phyloP scores from a whole-genome alignment of 2,888 invertebrate species.

The Brenthis ino region DNA sequence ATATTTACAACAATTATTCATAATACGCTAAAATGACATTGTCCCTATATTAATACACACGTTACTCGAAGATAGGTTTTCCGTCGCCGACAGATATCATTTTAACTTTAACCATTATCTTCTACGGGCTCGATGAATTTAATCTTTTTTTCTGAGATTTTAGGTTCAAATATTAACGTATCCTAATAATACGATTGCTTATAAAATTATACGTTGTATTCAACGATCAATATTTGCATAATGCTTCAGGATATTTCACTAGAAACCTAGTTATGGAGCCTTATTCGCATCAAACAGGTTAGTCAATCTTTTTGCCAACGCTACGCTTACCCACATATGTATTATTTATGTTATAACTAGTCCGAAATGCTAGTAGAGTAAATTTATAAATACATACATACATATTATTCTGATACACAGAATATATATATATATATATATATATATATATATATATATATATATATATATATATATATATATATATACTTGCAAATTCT shows the following conservation, averaged over 20 bases:
- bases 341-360: neutral
- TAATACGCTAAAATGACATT: too few species aligned
- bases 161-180: too few species aligned
- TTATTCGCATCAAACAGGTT: constrained; percentile 48
- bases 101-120: neutral
- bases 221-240: constrained; percentile 10
- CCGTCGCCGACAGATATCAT: too few species aligned
- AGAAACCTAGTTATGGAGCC: constrained; percentile 50
- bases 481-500: neutral
- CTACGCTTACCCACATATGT: neutral
- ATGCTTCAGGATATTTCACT: constrained; percentile 12
- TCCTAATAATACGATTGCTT: too few species aligned
- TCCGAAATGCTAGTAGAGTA: neutral
- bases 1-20: too few species aligned
- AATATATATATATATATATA: too few species aligned
- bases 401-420: neutral
- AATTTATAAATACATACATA: too few species aligned
- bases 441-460: neutral
- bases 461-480: too few species aligned
- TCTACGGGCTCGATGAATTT: neutral
- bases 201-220: constrained; percentile 21
- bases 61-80: too few species aligned
- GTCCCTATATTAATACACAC: too few species aligned
- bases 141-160: too few species aligned
- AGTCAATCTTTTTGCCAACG: constrained; percentile 20